These are phyloP conservation scores for Tetrax tetrax DNA, from an alignment of 2,113 vertebrate genomes.

Conservation along the genomic window DNA sequence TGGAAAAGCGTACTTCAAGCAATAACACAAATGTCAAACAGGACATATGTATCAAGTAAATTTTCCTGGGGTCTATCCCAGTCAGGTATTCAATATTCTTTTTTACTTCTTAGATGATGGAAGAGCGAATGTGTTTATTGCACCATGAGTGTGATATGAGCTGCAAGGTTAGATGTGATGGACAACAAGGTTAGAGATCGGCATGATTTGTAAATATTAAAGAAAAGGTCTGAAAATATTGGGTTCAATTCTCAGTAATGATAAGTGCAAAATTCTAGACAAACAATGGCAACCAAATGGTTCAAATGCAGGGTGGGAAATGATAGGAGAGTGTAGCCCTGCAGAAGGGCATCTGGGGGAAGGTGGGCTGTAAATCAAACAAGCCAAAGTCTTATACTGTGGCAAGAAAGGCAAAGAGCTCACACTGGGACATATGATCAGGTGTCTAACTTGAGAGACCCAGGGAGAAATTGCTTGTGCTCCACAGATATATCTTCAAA, in stretches of 20 bases:
- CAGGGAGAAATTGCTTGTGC: not conserved
- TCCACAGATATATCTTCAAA: not conserved
- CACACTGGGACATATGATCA: not conserved
- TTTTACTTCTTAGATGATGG: not conserved
- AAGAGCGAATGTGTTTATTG: not conserved
- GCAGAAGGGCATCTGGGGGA: not conserved
- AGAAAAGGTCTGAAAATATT: not conserved
- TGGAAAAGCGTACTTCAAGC: not conserved
- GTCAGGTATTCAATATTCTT: not conserved
- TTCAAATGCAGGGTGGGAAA: not conserved
- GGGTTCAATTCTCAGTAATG: not conserved
- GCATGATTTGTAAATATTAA: not conserved
- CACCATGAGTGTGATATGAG: not conserved
- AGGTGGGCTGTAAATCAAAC: not conserved
- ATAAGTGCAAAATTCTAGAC: not conserved
- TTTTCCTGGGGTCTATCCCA: not conserved
- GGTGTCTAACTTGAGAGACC: not conserved
- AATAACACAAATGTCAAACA: not conserved
- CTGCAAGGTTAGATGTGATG: not conserved
- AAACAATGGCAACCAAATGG: not conserved
- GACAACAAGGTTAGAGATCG: not conserved
- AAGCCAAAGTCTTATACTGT: not conserved
- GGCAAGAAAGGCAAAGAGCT: not conserved
- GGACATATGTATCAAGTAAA: not conserved
- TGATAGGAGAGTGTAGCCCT: not conserved